Conservation (phyloP, 2,113 vertebrate species). For the Equus przewalskii region DNA sequence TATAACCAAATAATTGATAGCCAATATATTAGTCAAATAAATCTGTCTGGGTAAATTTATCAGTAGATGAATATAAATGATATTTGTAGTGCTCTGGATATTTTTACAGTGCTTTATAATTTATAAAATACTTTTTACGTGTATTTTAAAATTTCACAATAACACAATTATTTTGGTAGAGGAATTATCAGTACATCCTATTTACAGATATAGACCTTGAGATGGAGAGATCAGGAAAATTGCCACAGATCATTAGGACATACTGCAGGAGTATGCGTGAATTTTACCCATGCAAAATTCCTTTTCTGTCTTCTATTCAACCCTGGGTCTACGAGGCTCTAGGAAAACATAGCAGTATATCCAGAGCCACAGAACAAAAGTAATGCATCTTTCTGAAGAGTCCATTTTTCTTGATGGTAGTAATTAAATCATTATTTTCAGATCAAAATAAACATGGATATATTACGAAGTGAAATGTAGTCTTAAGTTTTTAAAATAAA, state of each 20-base stretch:
- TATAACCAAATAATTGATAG: neutral
- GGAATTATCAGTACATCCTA: neutral
- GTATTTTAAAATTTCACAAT: neutral
- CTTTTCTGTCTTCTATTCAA: neutral
- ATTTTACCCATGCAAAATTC: neutral
- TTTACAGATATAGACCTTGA: neutral
- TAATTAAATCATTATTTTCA: constrained; percentile 31
- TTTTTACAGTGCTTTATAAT: neutral
- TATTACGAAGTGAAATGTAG: neutral
- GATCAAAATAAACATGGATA: neutral
- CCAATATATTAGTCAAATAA: neutral
- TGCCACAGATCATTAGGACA: neutral
- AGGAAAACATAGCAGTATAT: neutral
- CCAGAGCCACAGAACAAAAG: neutral
- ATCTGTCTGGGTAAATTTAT: neutral
- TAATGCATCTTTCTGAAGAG: neutral
- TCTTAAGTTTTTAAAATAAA: constrained; percentile 39
- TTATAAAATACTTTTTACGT: neutral
- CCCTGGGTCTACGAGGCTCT: neutral
- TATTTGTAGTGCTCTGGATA: neutral
- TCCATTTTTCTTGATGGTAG: neutral
- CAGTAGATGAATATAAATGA: neutral
- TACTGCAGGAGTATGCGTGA: neutral
- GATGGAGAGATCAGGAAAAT: neutral
- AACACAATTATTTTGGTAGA: neutral